Evolutionary conservation across 2,113 vertebrate genomes (phyloP).

Genomic region (Bettongia penicillata): DNA sequence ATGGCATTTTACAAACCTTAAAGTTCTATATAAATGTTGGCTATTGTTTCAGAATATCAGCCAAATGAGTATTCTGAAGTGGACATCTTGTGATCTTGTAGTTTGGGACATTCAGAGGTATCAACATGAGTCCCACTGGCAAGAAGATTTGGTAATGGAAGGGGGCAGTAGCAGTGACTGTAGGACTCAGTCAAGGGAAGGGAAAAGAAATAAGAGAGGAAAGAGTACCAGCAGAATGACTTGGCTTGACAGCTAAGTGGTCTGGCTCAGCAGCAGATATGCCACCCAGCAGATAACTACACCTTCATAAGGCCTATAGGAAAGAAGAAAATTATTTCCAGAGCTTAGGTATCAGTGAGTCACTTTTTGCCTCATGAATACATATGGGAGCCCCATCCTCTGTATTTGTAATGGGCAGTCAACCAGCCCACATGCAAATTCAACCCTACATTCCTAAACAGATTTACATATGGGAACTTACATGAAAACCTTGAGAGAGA

Average conservation of each 20-base stretch:
- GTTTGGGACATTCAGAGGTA: neutral
- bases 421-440: neutral
- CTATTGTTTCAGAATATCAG: neutral
- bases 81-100: neutral
- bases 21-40: neutral
- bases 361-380: neutral
- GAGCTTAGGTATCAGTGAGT: neutral
- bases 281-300: neutral
- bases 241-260: neutral
- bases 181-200: neutral
- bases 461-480: neutral
- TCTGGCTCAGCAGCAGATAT: neutral
- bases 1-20: neutral
- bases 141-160: neutral
- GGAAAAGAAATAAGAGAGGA: neutral
- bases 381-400: neutral
- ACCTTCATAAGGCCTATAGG: neutral
- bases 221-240: neutral
- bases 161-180: neutral
- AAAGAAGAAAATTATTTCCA: neutral
- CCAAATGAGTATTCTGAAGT: neutral
- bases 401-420: neutral
- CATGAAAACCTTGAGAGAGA: neutral
- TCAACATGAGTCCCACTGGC: neutral
- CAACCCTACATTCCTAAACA: neutral